Conservation (phyloP, 2,113 vertebrate species). For the Semicossyphus pulcher region DNA sequence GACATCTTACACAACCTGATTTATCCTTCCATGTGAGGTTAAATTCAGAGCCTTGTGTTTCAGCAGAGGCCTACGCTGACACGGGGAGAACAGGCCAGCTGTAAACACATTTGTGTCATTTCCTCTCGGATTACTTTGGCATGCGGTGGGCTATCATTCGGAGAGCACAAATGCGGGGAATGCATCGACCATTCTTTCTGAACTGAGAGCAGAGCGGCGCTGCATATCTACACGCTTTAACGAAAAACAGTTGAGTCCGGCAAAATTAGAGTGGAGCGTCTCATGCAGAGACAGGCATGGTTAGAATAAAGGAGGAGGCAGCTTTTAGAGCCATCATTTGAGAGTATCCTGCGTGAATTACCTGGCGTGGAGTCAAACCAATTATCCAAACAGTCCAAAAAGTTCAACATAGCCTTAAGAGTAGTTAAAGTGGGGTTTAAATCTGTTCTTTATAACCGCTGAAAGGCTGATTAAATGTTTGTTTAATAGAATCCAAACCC, state of each 20-base stretch:
- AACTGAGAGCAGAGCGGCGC: slow-evolving; percentile 30
- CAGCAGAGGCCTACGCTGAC: slow-evolving; percentile 31
- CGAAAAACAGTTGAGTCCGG: background rate
- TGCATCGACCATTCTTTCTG: slow-evolving; percentile 51
- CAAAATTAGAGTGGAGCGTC: slow-evolving; percentile 6
- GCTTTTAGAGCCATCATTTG: background rate
- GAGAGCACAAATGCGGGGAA: slow-evolving; percentile 64
- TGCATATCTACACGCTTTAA: slow-evolving; percentile 9
- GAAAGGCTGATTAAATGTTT: slow-evolving; percentile 11
- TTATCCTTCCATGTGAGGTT: slow-evolving; percentile 15
- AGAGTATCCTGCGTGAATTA: background rate
- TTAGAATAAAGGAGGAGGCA: slow-evolving; percentile 2
- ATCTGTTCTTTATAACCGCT: background rate
- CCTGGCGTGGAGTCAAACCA: slow-evolving; percentile 29
- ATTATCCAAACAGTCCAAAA: slow-evolving; percentile 15
- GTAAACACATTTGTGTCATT: slow-evolving; percentile 79
- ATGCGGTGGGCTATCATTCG: slow-evolving; percentile 66
- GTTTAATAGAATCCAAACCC: slow-evolving; percentile 22
- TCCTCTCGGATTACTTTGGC: slow-evolving; percentile 76
- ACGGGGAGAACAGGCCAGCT: slow-evolving; percentile 57
- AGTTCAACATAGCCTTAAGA: slow-evolving; percentile 17
- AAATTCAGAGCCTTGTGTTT: slow-evolving; percentile 32
- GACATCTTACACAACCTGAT: background rate
- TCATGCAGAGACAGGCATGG: slow-evolving; percentile 10
- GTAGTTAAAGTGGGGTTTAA: background rate